Base-by-base conservation (phyloP, 2,797 vertebrate species). In the Helarctos malayanus region DNA sequence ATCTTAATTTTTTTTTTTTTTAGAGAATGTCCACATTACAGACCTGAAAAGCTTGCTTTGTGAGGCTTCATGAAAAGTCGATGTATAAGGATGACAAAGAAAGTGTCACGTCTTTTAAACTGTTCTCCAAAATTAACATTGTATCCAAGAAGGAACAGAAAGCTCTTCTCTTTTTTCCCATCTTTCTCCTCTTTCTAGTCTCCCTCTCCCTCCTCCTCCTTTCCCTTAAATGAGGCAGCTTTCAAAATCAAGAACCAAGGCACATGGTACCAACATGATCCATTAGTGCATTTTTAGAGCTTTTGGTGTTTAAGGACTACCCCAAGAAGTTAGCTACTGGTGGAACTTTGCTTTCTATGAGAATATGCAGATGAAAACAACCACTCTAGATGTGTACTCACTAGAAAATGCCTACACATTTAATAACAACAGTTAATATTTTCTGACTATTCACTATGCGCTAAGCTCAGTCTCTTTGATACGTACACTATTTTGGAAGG, bases 1-100 rank as follows among this genome's bases (percentile, higher is more conserved):
- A 81, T 59, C 9, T 49, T 63, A 69, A 56, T 94, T 73, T 11
- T 81, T 92, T 92, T 92, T 92, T 52, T 32, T 68, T 68, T 68
- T 68, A 84, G 19, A 94, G 71, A 80, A 32, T 88, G 8, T 61
- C 25, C 56, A 13, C 38, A 1, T 25, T 45, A 21, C 27, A 80
- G 49, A 56, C n/a, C 3, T 78, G 49, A 86, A 82, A 47, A 85
- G 29, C 14, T 84, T 81, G 45, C 35, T 73, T 76, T 54, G 69
- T 52, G 38, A 80, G 57, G 3, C 35, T 59, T 61, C 56, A 75
- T 63, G 49, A 73, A 87, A 68, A 78, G 23, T 18, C 2, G 2
- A 4, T 1, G 49, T 18, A 63, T 27, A 25, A 79, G 54, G 56
- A 41, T 32, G 4, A 10, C 15, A 88, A 92, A 79, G 16, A 41